Percentiles rank a stretch among this genome's conserved stretches.
Conservation (phyloP, 2,113 vertebrate genomes). For the Peromyscus californicus region DNA sequence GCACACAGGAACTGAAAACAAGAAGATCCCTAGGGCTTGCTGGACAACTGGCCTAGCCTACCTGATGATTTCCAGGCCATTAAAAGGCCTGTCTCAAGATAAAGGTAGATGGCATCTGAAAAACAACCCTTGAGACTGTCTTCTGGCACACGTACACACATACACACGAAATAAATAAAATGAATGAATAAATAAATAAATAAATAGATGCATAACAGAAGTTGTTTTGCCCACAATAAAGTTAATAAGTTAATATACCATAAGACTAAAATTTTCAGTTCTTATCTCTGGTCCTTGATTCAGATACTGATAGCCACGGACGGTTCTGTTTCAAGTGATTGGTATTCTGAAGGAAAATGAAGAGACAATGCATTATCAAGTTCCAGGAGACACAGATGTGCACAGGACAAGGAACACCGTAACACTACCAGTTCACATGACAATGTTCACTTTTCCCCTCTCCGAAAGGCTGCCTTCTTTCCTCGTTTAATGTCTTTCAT, state of each 20-base stretch:
- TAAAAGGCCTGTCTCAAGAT: background rate
- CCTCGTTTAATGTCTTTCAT: constrained; percentile 48
- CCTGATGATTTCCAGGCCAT: background rate
- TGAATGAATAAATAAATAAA: background rate
- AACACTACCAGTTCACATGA: background rate
- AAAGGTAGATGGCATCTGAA: background rate
- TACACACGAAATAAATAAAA: background rate
- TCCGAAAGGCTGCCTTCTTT: constrained; percentile 35
- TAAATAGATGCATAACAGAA: background rate
- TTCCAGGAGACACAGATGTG: background rate
- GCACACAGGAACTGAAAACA: no score
- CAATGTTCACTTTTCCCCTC: constrained; percentile 11
- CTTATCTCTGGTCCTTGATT: constrained; percentile 56
- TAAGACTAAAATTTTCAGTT: constrained; percentile 12
- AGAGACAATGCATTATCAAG: background rate
- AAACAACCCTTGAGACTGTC: background rate
- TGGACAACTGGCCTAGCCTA: background rate
- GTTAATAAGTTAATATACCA: background rate
- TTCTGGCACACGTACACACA: background rate
- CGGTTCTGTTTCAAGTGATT: background rate
- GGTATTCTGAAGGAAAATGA: background rate
- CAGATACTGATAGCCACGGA: constrained; percentile 60
- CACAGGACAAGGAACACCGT: background rate
- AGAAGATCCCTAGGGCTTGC: background rate
- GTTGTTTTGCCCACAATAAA: background rate